Conservation (phyloP, 2,888 invertebrate genomes). For the Thymelicus acteon region DNA sequence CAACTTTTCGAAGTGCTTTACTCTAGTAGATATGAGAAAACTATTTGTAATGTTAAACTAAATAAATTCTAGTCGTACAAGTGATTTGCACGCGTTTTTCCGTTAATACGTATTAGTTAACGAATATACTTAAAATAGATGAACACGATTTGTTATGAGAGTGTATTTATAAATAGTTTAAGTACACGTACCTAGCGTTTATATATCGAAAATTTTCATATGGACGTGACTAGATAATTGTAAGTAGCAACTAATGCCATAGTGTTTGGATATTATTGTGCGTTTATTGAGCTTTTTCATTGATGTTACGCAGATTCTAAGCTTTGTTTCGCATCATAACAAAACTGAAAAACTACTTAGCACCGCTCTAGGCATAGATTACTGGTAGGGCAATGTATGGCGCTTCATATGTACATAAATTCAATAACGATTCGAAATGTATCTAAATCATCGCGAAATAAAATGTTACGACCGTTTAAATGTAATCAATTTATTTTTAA, state of each 20-base stretch:
- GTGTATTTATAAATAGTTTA: conserved; percentile 68
- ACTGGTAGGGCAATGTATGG: conserved; percentile 26
- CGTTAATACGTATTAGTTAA: conserved; percentile 45
- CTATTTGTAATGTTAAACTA: conserved; percentile 79
- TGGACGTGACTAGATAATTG: conserved; percentile 67
- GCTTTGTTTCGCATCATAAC: conserved; percentile 40
- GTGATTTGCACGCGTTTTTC: conserved; percentile 73
- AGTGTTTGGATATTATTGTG: conserved; percentile 50
- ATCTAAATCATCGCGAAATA: conserved; percentile 5
- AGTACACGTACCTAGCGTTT: conserved; percentile 77
- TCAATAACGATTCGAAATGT: conserved; percentile 12
- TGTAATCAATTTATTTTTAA: conserved; percentile 9
- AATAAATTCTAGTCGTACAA: conserved; percentile 74
- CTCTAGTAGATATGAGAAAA: conserved; percentile 80
- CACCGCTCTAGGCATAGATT: conserved; percentile 34
- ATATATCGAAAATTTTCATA: conserved; percentile 75
- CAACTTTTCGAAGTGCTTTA: conserved; percentile 84
- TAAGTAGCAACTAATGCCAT: conserved; percentile 63
- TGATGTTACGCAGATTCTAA: conserved; percentile 46
- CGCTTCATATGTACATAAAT: conserved; percentile 32
- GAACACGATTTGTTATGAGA: conserved; percentile 75
- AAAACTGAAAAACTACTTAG: conserved; percentile 23
- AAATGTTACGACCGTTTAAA: conserved; percentile 2
- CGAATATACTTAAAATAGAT: conserved; percentile 55
- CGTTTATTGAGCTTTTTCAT: conserved; percentile 52